These are phyloP conservation scores for Drosophila ficusphila DNA, from an alignment of 1,140 invertebrate genomes.

Conservation along the genomic window DNA sequence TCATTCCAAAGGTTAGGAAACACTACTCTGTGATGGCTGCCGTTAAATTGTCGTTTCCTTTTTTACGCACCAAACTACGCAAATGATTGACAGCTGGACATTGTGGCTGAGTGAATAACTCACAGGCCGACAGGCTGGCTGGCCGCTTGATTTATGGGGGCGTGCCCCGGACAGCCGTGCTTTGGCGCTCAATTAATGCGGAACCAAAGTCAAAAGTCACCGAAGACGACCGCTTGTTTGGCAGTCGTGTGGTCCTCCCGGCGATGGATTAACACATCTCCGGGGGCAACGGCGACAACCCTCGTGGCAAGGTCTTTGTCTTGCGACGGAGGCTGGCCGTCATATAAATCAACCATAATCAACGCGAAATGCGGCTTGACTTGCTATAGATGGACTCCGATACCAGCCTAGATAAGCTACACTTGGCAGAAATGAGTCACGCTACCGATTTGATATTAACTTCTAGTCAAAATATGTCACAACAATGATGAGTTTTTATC, in stretches of 20 bases:
- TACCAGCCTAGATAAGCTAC: slow-evolving; percentile 31
- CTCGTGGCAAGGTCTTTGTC: slow-evolving; percentile 33
- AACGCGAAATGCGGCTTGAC: slow-evolving; percentile 59
- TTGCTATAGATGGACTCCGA: slow-evolving; percentile 58
- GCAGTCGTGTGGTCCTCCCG: slow-evolving; percentile 3
- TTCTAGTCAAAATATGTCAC: too few species aligned
- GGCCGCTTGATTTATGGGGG: slow-evolving; percentile 61
- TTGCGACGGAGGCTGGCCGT: slow-evolving; percentile 28
- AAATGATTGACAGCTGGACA: slow-evolving; percentile 76
- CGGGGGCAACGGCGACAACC: slow-evolving; percentile 39
- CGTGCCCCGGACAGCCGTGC: slow-evolving; percentile 52
- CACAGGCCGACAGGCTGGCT: slow-evolving; percentile 29
- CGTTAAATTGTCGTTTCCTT: slow-evolving; percentile 72
- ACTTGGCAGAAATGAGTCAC: slow-evolving; percentile 4
- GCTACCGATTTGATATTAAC: too few species aligned
- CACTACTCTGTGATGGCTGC: slow-evolving; percentile 44
- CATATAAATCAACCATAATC: slow-evolving; percentile 79
- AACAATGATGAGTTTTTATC: too few species aligned
- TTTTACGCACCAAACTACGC: slow-evolving; percentile 57
- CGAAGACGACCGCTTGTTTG: slow-evolving; percentile 32
- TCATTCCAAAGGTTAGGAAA: not conserved
- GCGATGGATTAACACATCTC: slow-evolving; percentile 66
- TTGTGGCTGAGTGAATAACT: slow-evolving; percentile 46
- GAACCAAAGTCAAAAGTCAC: slow-evolving; percentile 46
- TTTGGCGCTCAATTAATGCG: slow-evolving; percentile 64